phyloP scores from a whole-genome alignment of 2,888 invertebrate genomes.

The Spisula subtruncata region DNA sequence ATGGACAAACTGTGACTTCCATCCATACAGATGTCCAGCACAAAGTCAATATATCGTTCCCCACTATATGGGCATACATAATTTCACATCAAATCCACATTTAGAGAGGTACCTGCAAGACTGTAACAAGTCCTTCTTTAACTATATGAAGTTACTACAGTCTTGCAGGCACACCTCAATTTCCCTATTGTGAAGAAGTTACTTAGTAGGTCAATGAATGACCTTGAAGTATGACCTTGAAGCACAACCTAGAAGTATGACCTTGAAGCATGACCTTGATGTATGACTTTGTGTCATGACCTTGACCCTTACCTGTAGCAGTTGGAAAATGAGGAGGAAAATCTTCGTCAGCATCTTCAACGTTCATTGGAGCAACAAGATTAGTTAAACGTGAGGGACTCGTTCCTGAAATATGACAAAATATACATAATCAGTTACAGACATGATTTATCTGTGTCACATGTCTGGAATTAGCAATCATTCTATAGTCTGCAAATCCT shows the following conservation, averaged over 20 bases:
- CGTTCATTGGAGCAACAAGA: conserved; percentile 65
- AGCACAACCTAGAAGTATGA: conserved; percentile 12
- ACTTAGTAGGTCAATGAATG: neutral
- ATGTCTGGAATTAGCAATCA: too few relatives aligned
- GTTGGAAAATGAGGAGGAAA: conserved; percentile 73
- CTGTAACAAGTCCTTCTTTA: too few relatives aligned
- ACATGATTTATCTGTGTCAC: neutral
- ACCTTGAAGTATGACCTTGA: conserved; percentile 24
- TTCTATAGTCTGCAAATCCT: too few relatives aligned
- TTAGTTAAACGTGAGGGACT: conserved; percentile 49
- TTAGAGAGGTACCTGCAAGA: too few relatives aligned
- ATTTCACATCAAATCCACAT: too few relatives aligned
- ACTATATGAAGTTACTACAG: too few relatives aligned
- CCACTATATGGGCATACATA: too few relatives aligned
- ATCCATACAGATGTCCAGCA: too few relatives aligned
- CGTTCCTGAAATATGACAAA: conserved; percentile 10
- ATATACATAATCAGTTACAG: neutral
- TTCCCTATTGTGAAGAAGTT: conserved; percentile 2
- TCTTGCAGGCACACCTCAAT: neutral
- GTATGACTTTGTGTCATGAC: conserved; percentile 17
- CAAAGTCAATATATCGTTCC: too few relatives aligned
- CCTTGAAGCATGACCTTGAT: conserved; percentile 29
- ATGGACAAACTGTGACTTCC: too few relatives aligned
- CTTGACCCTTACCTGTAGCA: conserved; percentile 62
- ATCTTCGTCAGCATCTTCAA: conserved; percentile 83